Base-by-base conservation (phyloP, 2,113 vertebrate species). In the Myocastor coypus region DNA sequence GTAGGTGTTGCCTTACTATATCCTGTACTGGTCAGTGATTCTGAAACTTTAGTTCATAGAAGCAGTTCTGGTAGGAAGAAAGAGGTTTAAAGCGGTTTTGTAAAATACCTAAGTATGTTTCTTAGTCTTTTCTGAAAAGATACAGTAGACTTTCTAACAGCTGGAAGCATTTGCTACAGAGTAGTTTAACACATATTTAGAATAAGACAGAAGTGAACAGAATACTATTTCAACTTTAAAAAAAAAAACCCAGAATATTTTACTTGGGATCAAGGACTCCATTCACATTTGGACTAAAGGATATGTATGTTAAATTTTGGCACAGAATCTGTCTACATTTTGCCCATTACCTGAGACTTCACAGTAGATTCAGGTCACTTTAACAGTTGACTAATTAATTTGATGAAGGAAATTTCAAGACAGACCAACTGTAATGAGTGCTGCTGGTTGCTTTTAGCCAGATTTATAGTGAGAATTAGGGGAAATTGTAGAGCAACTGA, bases 191-290 rank as follows among this genome's bases (percentile, higher is more conserved):
- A 50, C 80, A 22, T 92, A 59, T 85, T 40, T 42, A 87, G 55
- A 92, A 66, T n/a, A 59, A 95, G n/a, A 71, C 30, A 93, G 37
- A 84, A 83, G 82, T 55, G 73, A 83, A 50, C 22, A 83, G 34
- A 30, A 63, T 5, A 52, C 32, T 11, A 16, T 8, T 5, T 4
- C 69, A 17, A 5, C 34, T 69, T 91, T 87, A 30, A 13, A 37
- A 71, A 71, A 71, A 71, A 71, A n/a, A n/a, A n/a, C n/a, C 34
- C n/a, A 71, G 17, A 13, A 71, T 37, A 71, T 71, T 37, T 71
- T 22, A 71, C 68, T 37, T 71, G n/a, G 17, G 34, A 71, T 10
- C 68, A 37, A 10, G 17, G 68, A 71, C 34, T n/a, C 34, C 34
- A 71, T 71, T 37, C 17, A 37, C n/a, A 37, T 71, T 71, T 10